phyloP scores from a whole-genome alignment of 2,888 invertebrate genomes.

The Andrena bicolor region DNA sequence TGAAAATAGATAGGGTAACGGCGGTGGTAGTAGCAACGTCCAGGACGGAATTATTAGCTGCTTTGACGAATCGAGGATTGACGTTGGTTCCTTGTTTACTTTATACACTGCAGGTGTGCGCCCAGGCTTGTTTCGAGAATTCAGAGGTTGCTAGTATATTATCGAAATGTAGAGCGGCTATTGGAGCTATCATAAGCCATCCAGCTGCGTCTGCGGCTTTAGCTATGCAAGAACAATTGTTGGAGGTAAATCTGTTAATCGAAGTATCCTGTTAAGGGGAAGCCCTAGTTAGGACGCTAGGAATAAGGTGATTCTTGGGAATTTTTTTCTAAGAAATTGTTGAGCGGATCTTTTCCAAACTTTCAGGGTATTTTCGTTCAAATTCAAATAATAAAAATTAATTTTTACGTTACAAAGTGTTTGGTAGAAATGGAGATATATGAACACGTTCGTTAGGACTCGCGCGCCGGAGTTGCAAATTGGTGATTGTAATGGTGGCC shows the following conservation, averaged over 20 bases:
- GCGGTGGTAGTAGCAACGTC: constrained; percentile 84
- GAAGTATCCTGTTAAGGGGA: no score
- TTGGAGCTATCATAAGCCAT: constrained; percentile 82
- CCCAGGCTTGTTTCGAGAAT: constrained; percentile 84
- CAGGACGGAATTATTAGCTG: constrained; percentile 79
- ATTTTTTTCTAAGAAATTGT: no score
- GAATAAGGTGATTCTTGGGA: no score
- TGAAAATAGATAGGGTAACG: constrained; percentile 83
- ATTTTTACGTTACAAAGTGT: no score
- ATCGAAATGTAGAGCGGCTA: constrained; percentile 83
- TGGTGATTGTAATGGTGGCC: no score
- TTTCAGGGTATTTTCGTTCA: no score
- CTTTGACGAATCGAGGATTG: constrained; percentile 80
- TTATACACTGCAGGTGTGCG: constrained; percentile 84
- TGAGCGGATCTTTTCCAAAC: no score
- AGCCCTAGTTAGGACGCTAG: no score
- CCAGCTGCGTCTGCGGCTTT: constrained; percentile 79
- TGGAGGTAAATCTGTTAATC: constrained; percentile 73
- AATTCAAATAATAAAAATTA: no score
- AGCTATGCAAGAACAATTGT: constrained; percentile 82
- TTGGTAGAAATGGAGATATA: no score
- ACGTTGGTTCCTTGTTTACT: constrained; percentile 85
- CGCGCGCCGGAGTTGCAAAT: no score
- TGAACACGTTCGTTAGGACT: no score
- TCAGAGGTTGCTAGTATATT: constrained; percentile 82